Evolutionary conservation across 2,888 invertebrate genomes (phyloP).

Genomic region (Patella depressa): DNA sequence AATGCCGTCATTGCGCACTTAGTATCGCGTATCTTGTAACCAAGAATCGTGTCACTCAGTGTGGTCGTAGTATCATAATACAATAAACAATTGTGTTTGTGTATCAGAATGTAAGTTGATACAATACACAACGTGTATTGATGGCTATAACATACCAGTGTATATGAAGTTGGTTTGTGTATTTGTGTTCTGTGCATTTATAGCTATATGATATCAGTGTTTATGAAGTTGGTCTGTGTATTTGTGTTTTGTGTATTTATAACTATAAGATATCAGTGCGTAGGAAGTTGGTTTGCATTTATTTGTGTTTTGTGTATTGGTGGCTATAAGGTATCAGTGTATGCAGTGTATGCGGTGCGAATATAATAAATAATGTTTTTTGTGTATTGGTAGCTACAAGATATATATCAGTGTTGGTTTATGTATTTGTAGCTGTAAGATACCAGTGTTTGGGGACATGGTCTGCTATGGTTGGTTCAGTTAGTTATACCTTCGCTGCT

Average conservation of each 20-base stretch:
- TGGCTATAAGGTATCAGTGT: slow-evolving; percentile 69
- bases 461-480: slow-evolving; percentile 55
- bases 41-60: too few relatives aligned
- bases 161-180: slow-evolving; percentile 67
- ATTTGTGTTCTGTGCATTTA: slow-evolving; percentile 16
- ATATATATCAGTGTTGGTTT: slow-evolving; percentile 70
- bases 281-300: slow-evolving; percentile 67
- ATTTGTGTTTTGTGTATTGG: slow-evolving; percentile 17
- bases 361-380: slow-evolving; percentile 39
- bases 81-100: too few relatives aligned
- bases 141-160: slow-evolving; percentile 69
- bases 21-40: too few relatives aligned
- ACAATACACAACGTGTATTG: slow-evolving; percentile 20
- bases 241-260: slow-evolving; percentile 24
- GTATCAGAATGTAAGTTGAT: too few relatives aligned
- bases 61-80: too few relatives aligned
- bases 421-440: slow-evolving; percentile 58
- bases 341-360: slow-evolving; percentile 70
- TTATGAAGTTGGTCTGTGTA: slow-evolving; percentile 66
- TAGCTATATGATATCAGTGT: slow-evolving; percentile 69
- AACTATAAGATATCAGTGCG: slow-evolving; percentile 69
- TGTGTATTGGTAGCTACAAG: slow-evolving; percentile 57
- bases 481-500: slow-evolving; percentile 90
- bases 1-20: too few relatives aligned
- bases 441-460: slow-evolving; percentile 71